Base-by-base conservation (phyloP, 2,888 invertebrate species). In the Exephanes ischioxanthus region DNA sequence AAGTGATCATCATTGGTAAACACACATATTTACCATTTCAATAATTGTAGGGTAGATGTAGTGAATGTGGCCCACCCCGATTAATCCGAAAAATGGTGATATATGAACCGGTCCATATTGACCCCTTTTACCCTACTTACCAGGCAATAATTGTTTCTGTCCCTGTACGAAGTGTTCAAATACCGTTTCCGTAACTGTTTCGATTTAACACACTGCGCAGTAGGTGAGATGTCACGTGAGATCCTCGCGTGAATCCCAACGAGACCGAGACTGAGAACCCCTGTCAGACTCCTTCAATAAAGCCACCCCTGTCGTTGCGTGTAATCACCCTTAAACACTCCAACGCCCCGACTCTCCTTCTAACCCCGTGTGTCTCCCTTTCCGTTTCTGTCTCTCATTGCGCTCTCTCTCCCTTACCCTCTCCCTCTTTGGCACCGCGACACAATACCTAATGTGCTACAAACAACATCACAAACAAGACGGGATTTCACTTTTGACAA, bases 271-370 rank as follows among this genome's bases (percentile, higher is more conserved):
- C 75, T 93, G 93, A 93, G 93, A 89, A 91, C 89, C 93, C 58
- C 90, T 91, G 93, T 77, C 67, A 84, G 84, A 79, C 89, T 91
- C 88, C 91, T 92, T 90, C 92, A 93, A 94, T 93, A 93, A 94
- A 93, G 92, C 93, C 91, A 92, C 93, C 94, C 93, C 90, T 92
- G 92, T 92, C 93, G 91, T 93, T 91, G 93, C 92, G 92, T 91
- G 93, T 93, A 93, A 94, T 94, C 94, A 92, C 92, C 93, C 94
- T 93, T 93, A 93, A 93, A 94, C 93, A 93, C 94, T 93, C 92
- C 91, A 93, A 93, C 94, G 92, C 94, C 93, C 92, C 89, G 91
- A 86, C 85, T 83, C 81, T 63, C 73, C 63, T 85, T 73, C 77
- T 80, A 85, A 41, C 83, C 82, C 68, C 80, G 80, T 82, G 88